phyloP scores from a whole-genome alignment of 2,113 vertebrate genomes.

The Parus major region DNA sequence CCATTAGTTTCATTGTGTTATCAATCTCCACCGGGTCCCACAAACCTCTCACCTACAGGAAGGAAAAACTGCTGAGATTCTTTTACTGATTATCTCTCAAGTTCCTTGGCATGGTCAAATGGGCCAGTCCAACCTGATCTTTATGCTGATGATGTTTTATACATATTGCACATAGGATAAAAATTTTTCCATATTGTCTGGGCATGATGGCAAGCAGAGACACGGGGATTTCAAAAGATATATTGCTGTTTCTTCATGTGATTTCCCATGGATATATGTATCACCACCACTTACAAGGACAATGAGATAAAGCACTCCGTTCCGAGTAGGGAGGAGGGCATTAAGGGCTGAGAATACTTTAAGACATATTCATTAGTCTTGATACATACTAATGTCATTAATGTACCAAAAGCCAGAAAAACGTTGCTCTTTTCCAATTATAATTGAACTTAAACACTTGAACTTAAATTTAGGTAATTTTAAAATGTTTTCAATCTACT shows the following conservation, averaged over 20 bases:
- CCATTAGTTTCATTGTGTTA: background rate
- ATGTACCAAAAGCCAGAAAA: background rate
- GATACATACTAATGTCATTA: background rate
- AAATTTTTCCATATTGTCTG: background rate
- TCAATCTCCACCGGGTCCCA: background rate
- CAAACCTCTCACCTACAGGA: background rate
- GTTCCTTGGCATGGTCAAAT: background rate
- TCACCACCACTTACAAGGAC: background rate
- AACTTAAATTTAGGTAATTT: background rate
- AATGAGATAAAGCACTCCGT: background rate
- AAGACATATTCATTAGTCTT: background rate
- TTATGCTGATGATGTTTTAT: background rate
- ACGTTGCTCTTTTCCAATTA: background rate
- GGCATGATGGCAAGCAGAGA: background rate
- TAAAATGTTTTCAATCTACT: background rate
- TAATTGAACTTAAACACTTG: background rate
- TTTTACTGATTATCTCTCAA: background rate
- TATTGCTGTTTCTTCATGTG: background rate
- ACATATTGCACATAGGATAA: background rate
- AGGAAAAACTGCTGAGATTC: background rate
- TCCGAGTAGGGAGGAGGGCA: rapidly evolving
- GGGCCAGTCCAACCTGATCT: background rate
- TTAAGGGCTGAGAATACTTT: background rate
- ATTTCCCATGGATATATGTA: background rate
- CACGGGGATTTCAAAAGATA: background rate